These are phyloP conservation scores for Eristalis tenax DNA, from an alignment of 2,888 invertebrate species.

Conservation along the genomic window DNA sequence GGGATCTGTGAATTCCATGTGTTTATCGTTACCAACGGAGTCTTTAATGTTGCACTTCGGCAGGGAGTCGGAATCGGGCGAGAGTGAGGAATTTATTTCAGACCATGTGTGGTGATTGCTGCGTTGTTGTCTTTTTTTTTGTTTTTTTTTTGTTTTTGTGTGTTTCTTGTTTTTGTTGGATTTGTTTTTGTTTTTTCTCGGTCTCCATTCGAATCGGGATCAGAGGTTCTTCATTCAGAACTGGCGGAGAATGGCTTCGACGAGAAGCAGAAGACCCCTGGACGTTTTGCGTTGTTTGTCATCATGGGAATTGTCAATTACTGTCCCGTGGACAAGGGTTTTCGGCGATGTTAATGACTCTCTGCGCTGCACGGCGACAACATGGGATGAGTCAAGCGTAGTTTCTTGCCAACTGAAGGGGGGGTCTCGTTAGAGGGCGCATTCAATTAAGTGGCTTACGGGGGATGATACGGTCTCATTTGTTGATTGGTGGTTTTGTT, in stretches of 20 bases:
- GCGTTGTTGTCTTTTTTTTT: constrained; percentile 8
- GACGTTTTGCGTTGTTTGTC: neutral
- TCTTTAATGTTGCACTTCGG: constrained; percentile 65
- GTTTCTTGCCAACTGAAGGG: neutral
- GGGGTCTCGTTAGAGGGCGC: neutral
- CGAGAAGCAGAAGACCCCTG: neutral
- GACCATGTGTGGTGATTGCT: constrained; percentile 62
- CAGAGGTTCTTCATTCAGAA: neutral
- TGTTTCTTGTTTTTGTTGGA: neutral
- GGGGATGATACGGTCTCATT: no score
- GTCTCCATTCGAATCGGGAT: neutral
- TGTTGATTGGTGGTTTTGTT: no score
- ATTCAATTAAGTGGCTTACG: no score
- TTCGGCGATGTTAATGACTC: neutral
- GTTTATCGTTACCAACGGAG: constrained; percentile 71
- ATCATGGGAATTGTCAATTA: neutral
- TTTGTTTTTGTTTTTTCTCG: neutral
- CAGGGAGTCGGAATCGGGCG: constrained; percentile 54
- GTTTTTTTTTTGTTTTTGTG: neutral
- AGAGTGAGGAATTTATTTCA: neutral
- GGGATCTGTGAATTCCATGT: constrained; percentile 66
- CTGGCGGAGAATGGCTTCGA: neutral
- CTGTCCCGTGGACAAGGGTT: neutral
- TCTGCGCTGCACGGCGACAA: neutral
- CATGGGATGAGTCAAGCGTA: neutral